phyloP scores from a whole-genome alignment of 1,140 invertebrate genomes.

The Scaptomyza graminum region DNA sequence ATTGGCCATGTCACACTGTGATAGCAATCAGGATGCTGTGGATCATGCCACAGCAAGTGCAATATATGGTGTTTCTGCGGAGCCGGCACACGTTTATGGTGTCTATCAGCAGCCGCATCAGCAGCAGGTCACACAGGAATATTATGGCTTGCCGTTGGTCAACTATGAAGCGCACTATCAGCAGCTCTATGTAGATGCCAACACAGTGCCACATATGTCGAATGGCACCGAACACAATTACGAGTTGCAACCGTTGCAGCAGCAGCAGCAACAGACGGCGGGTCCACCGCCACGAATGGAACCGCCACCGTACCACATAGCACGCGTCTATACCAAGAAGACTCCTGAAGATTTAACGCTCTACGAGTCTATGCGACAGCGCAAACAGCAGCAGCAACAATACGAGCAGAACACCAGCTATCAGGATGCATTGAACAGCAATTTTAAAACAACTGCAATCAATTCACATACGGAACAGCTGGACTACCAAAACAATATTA shows the following conservation, averaged over 20 bases:
- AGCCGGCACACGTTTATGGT: slow-evolving; percentile 62
- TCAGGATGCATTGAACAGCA: slow-evolving; percentile 69
- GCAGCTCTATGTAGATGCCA: slow-evolving; percentile 72
- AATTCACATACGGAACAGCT: slow-evolving; percentile 56
- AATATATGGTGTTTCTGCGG: slow-evolving; percentile 59
- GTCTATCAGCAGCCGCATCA: slow-evolving; percentile 58
- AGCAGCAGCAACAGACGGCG: slow-evolving; percentile 54
- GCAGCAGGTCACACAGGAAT: slow-evolving; percentile 55
- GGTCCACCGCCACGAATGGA: slow-evolving; percentile 63
- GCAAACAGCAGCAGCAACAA: slow-evolving; percentile 64
- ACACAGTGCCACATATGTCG: slow-evolving; percentile 60
- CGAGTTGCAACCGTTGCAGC: slow-evolving; percentile 64
- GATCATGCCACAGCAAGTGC: slow-evolving; percentile 68
- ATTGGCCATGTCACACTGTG: slow-evolving; percentile 64
- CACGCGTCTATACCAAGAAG: slow-evolving; percentile 88
- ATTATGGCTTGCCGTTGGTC: slow-evolving; percentile 66
- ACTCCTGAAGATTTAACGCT: slow-evolving; percentile 84
- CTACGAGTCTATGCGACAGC: slow-evolving; percentile 71
- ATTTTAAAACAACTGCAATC: slow-evolving; percentile 73
- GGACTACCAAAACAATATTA: slow-evolving; percentile 70
- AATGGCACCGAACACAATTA: slow-evolving; percentile 67
- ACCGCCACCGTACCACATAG: slow-evolving; percentile 89
- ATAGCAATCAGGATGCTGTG: slow-evolving; percentile 72
- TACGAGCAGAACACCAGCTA: slow-evolving; percentile 53
- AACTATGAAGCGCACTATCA: slow-evolving; percentile 72